These are phyloP conservation scores for Mus pahari DNA, from an alignment of 2,113 vertebrate species.

Conservation along the genomic window DNA sequence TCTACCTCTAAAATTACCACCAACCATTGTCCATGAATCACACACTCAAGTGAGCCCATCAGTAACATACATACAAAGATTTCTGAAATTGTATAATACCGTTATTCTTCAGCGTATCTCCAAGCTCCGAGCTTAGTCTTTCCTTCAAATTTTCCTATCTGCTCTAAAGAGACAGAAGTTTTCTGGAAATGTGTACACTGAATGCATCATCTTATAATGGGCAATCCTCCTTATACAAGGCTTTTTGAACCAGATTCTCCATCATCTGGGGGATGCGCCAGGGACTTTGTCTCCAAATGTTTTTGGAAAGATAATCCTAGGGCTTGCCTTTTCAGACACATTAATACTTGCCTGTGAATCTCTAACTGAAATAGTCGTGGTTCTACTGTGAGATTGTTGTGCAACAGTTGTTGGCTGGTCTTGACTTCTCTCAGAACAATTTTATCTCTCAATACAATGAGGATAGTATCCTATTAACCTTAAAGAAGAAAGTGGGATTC, in stretches of 20 bases:
- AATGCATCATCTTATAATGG: slow-evolving; percentile 33
- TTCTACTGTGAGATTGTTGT: slow-evolving; percentile 28
- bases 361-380: slow-evolving; percentile 27
- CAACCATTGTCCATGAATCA: slow-evolving; percentile 2
- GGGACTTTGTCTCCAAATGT: slow-evolving; percentile 7
- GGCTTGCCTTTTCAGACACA: slow-evolving; percentile 32
- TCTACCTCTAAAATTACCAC: slow-evolving; percentile 37
- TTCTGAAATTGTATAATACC: slow-evolving; percentile 18
- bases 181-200: slow-evolving; percentile 40
- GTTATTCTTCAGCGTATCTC: slow-evolving; percentile 49
- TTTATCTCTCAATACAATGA: slow-evolving; percentile 4
- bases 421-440: slow-evolving; percentile 45
- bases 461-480: slow-evolving; percentile 17
- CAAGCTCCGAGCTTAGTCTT: slow-evolving; percentile 45
- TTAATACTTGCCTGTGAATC: slow-evolving; percentile 54
- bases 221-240: slow-evolving; percentile 36
- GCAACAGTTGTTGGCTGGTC: background rate
- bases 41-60: slow-evolving; percentile 26
- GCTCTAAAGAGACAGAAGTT: slow-evolving; percentile 39
- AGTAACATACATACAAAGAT: background rate
- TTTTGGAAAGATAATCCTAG: slow-evolving; percentile 52
- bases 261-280: slow-evolving; percentile 13
- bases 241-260: slow-evolving; percentile 44
- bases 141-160: slow-evolving; percentile 55
- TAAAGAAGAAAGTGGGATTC: slow-evolving; percentile 24